These are phyloP conservation scores for Ptiloglossa arizonensis DNA, from an alignment of 1,140 invertebrate genomes.

Conservation along the genomic window DNA sequence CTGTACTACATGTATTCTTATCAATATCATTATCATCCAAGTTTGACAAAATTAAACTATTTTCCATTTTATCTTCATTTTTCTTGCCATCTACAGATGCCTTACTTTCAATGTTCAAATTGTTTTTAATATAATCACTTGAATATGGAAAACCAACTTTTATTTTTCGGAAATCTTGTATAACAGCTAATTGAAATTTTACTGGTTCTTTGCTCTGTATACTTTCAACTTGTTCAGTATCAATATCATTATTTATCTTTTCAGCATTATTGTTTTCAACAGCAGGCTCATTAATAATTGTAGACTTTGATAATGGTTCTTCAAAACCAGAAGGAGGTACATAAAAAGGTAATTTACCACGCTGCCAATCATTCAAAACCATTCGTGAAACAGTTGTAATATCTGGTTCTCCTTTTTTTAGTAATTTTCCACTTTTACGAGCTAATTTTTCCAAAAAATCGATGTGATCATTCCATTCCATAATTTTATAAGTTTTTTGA, in stretches of 20 bases:
- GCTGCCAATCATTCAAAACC: constrained; percentile 99
- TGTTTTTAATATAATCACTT: constrained; percentile 83
- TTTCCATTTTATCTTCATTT: not conserved
- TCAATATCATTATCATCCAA: constrained; percentile 23
- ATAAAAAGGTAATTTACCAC: constrained; percentile 98
- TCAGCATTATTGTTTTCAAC: constrained; percentile 66
- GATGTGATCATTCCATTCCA: constrained; percentile 88
- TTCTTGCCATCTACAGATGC: constrained; percentile 3
- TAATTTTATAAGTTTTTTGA: constrained; percentile 94
- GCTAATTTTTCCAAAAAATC: constrained; percentile 98
- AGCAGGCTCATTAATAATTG: constrained; percentile 27
- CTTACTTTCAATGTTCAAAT: constrained; percentile 62
- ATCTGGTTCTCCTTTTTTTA: constrained; percentile 98
- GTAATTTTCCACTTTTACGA: constrained; percentile 91
- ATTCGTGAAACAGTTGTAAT: constrained; percentile 93
- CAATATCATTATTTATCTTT: constrained; percentile 6
- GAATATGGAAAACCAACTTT: constrained; percentile 88
- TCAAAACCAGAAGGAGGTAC: constrained; percentile 91
- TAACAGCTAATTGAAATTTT: constrained; percentile 78
- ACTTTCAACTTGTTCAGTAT: constrained; percentile 61
- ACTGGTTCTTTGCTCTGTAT: constrained; percentile 62
- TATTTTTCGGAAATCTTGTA: constrained; percentile 92
- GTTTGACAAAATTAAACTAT: not conserved
- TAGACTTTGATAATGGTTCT: constrained; percentile 81
- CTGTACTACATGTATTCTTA: constrained; percentile 30